Base-by-base conservation (phyloP, 2,888 invertebrate genomes). In the Danaus chrysippus region DNA sequence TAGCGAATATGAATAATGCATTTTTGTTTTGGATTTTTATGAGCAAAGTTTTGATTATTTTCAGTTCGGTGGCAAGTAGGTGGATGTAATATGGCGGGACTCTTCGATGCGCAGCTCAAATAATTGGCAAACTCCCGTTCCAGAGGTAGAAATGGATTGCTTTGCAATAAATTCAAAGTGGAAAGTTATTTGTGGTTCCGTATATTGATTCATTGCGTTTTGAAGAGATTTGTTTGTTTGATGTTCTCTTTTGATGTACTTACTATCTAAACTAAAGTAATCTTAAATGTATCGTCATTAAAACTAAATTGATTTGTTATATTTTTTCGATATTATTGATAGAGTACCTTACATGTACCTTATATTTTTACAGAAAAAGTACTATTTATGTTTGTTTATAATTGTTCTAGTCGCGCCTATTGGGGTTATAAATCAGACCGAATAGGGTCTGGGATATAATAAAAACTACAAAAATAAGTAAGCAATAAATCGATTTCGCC, bases 1-100 rank as follows among this genome's bases (percentile, higher is more conserved):
- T 83, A 79, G 82, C 83, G 79, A 86, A 81, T 87, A 91, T 91
- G 91, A 91, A 91, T 91, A 90, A 91, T 91, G 90, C 87, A 91
- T 90, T 91, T 89, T 91, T 91, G 91, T 91, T 91, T 91, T 87
- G 88, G 89, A 91, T 90, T 91, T 91, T 91, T 91, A 91, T 89
- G 91, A 84, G 87, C 70, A 88, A 91, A 91, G 90, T 91, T 91
- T 89, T 91, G 91, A 91, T 91, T 91, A 91, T 91, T 91, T 91
- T 88, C 87, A 89, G 89, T 89, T 87, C 81, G 81, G 80, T 81
- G 83, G 78, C 78, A 78, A 82, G 81, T 86, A 86, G 81, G 83
- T 85, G 82, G 75, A 79, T 76, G 75, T 76, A 73, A 81, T 77
- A 75, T 72, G 79, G 77, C 75, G 77, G 71, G 73, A 74, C 74